Evolutionary conservation across 1,140 invertebrate genomes (phyloP), one percentile per base, ranked within the genome.

Genomic region (Ptiloglossa arizonensis): DNA sequence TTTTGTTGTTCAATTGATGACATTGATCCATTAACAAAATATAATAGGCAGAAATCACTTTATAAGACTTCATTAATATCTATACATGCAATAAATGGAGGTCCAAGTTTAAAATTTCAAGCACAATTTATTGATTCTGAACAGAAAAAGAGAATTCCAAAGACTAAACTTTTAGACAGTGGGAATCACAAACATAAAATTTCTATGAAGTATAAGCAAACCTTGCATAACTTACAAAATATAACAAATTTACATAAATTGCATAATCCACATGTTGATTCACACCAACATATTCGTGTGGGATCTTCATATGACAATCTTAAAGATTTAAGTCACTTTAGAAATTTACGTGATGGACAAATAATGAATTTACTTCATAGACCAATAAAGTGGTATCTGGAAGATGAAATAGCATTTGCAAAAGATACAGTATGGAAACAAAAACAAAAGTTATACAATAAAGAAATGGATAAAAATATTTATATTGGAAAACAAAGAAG

Each of bases 1-100:
- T 85, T 88, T 66, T 88, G 84, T 38, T 87, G 86, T 75, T 79
- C 82, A 11, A 11, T 44, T 11, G 56, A 82, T 41, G 54, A 69
- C 15, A 56, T 68, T 24, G 78, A 88, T 48, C 66, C 82, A 29
- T 24, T 79, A 32, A 59, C 35, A 1, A 62, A 64, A 59, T 86
- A 87, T 57, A 52, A 87, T 52, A 74, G 77, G 50, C 56, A 32
- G 32, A 80, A 44, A 2, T 62, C 72, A 11, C 48, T 71, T 3
- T 66, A 79, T 11, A 76, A 79, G 29, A 62, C 75, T 19, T 86
- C 80, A 11, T 29, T 79, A 19, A 64, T 13, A 0, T 59, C 77
- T 8, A 35, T 83, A 67, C 41, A 50, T 32, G 60, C 70, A 22
- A 54, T 78, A 17, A 69, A 78, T 19, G 85, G 83, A 13, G 80